Evolutionary conservation across 2,888 invertebrate species (phyloP), one percentile per base, ranked within the genome.

Genomic region (Agrilus biguttatus): DNA sequence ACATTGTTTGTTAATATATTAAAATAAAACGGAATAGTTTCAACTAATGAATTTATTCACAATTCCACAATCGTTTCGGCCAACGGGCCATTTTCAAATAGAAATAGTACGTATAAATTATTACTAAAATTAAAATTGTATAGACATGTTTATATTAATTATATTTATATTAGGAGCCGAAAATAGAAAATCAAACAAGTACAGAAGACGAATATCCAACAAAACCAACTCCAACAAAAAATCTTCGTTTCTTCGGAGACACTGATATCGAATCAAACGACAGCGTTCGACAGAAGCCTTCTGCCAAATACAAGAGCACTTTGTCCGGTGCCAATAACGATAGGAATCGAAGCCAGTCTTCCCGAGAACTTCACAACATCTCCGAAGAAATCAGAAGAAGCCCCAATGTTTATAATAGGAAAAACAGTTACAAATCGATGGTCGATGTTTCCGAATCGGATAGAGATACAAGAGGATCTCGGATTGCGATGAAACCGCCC

Each of bases 241-340:
- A 77, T 66, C 73, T 86, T 10, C 77, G 87, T 40, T 87, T 86
- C 71, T 87, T 87, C 64, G 87, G 86, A 14, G 86, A 87, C 64
- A 86, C 86, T 8, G 86, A 87, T 59, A 71, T 74, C 46, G 86
- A 87, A 55, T 84, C 85, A 10, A 78, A 78, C 58, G 72, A 71
- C 21, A 76, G 75, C 48, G 56, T 69, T 19, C 54, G 59, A 36
- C 53, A 56, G 32, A 53, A 54, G 45, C 47, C 53, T 1, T 51
- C 55, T 5, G 49, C 53, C 19, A 60, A 57, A 50, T 46, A 51
- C 5, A 50, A 55, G 12, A 43, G 56, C 3, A 40, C 40, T n/a
- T 49, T 50, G 37, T 45, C 51, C 12, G 42, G 43, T 39, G 43
- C 42, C 19, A 41, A 36, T 35, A 12, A 44, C 13, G 51, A 54